Evolutionary conservation across 2,113 vertebrate species (phyloP), one percentile per base, ranked within the genome.

Genomic region (Atrichornis clamosus): DNA sequence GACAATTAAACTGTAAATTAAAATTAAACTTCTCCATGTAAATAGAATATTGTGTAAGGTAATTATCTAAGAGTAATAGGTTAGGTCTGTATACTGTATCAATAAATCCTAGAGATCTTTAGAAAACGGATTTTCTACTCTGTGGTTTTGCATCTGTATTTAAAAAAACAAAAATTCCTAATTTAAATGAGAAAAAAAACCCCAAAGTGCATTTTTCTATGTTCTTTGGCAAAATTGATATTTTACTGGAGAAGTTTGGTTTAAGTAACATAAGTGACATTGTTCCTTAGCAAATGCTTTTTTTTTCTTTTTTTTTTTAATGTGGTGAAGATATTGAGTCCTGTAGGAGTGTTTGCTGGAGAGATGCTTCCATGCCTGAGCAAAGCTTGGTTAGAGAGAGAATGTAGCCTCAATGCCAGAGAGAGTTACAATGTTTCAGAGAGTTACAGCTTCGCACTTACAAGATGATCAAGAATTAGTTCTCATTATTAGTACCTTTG

Each of bases 1-100:
- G 80, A 92, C 86, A 89, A 89, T 63, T 94, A 84, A 95, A 58
- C 62, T 89, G 78, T 94, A 96, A 92, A 96, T 95, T 76, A 90
- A 81, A 96, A 91, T 81, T 47, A 84, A 85, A 85, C 49, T 81
- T 95, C 91, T 83, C 42, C 24, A 6, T 56, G 55, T 95, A 64
- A 76, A 76, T 63, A 90, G 65, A 55, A 47, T 91, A 53, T 37
- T 32, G 47, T 33, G 37, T 55, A 44, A 94, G 74, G 67, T 92
- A 91, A 93, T 89, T 47, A 82, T 41, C 35, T 63, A 90, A 82
- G 81, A 79, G 49, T 75, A 91, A 96, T 85, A 90, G 67, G 59
- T 91, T 87, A 62, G 19, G 22, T 59, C 62, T 81, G 28, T 90
- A 17, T 56, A 49, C 30, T 32, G 20, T 56, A 49, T 52, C 50